Evolutionary conservation across 2,113 vertebrate species (phyloP), one percentile per base, ranked within the genome.

Genomic region (Dasyornis broadbenti): DNA sequence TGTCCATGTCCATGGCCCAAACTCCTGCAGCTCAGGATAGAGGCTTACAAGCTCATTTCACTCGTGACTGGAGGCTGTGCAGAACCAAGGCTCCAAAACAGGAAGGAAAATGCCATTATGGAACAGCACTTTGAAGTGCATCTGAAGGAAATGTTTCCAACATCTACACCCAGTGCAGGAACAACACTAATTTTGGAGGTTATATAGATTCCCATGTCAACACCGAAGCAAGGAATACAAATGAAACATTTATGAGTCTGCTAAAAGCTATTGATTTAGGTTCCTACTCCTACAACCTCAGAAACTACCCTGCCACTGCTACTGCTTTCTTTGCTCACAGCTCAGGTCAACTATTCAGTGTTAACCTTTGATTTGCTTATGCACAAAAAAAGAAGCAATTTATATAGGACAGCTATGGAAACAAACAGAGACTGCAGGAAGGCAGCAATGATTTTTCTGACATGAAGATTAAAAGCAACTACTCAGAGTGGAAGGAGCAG

Each of bases 241-340:
- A 93, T 75, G 26, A 92, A 95, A 94, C 27, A 90, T 90, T 90
- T 65, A 91, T 94, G 90, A 95, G 70, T 52, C 90, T 87, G 60
- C 91, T 87, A 60, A 95, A 96, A 96, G 94, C 91, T 94, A 97
- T 85, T 20, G 95, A 96, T 86, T 86, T 80, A 77, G 44, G 60
- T 73, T 92, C 56, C 79, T 73, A 13, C 60, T 90, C 79, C 75
- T 77, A 61, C 35, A 72, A 17, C 80, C 85, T 94, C 79, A 76
- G 65, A 92, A 95, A 65, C 56, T 22, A 63, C 54, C 54, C 90
- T 61, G 5, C 18, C 35, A 57, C 30, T 27, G 75, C 75, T 42
- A 19, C 7, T 27, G 73, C 68, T 72, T 82, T 23, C 73, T 84
- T 39, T 84, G 76, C 56, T 86, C 6, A 8, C 28, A 42, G 80